Evolutionary conservation across 2,113 vertebrate species (phyloP).

Genomic region (Macquaria australasica): DNA sequence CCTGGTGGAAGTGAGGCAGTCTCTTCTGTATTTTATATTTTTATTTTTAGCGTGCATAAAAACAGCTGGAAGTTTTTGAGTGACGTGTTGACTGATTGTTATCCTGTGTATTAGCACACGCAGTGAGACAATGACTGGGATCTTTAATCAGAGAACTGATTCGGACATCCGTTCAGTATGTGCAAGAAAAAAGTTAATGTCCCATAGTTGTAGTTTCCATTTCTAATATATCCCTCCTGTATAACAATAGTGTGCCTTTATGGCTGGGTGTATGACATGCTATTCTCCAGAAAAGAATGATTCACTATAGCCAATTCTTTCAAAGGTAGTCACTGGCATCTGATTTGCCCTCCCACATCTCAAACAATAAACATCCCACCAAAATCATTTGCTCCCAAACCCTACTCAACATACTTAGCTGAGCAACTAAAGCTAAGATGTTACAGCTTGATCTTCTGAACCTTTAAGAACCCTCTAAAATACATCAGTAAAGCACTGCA

Average conservation of each 20-base stretch:
- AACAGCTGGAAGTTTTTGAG: not conserved
- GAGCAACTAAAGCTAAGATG: not conserved
- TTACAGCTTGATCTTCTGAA: not conserved
- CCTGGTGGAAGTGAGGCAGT: not conserved
- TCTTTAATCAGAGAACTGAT: not conserved
- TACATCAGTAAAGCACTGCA: not conserved
- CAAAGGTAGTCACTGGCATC: not conserved
- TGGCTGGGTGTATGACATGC: not conserved
- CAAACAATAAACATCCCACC: not conserved
- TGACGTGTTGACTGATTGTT: not conserved
- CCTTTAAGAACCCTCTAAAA: not conserved
- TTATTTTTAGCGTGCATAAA: not conserved
- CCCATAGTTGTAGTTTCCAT: not conserved
- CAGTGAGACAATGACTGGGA: not conserved
- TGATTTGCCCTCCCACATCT: not conserved
- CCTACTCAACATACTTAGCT: not conserved
- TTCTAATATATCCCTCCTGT: not conserved
- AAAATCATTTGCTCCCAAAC: not conserved
- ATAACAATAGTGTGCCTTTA: not conserved
- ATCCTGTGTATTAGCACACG: not conserved
- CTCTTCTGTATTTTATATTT: not conserved
- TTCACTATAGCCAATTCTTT: conserved; percentile 2
- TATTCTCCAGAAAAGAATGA: conserved; percentile 6
- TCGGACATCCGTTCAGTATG: too few species aligned
- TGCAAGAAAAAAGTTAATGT: not conserved